phyloP scores from a whole-genome alignment of 2,797 vertebrate species.

The Phrynocephalus guinanensis region DNA sequence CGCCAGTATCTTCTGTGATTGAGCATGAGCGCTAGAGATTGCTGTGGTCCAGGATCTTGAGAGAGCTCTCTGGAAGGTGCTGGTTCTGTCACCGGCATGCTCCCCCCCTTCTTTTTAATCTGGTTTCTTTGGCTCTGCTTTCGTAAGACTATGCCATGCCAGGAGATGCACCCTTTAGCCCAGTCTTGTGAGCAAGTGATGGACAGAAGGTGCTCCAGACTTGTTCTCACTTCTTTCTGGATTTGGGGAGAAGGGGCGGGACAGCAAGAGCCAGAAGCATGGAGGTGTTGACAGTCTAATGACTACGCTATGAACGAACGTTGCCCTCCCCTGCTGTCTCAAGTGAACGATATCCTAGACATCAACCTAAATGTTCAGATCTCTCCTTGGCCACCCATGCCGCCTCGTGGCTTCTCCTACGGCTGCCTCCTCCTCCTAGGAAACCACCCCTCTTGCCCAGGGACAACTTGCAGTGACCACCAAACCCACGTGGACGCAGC shows the following conservation, averaged over 20 bases:
- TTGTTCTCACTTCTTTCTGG: neutral
- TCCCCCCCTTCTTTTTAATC: neutral
- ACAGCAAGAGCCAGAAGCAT: accelerated
- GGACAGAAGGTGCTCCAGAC: neutral
- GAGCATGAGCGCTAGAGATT: constrained; percentile 30
- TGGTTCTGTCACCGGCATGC: constrained; percentile 60
- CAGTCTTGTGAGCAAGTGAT: neutral
- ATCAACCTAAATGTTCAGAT: neutral
- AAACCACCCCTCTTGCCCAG: too few species aligned
- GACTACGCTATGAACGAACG: neutral
- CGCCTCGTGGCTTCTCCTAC: too few species aligned
- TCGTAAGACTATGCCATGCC: constrained; percentile 51
- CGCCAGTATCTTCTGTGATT: constrained; percentile 44
- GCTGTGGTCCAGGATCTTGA: constrained; percentile 51
- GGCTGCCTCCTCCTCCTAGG: neutral
- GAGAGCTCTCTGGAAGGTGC: constrained; percentile 35
- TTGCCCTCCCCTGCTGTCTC: neutral
- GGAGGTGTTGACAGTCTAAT: too few species aligned
- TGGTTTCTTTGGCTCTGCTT: constrained; percentile 63
- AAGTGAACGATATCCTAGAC: neutral
- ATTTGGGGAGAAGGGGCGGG: accelerated
- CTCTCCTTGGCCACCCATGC: neutral
- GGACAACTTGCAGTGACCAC: neutral
- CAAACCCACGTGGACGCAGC: neutral
- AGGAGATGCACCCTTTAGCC: constrained; percentile 10